Evolutionary conservation across 1,140 invertebrate genomes (phyloP), one percentile per base, ranked within the genome.

Genomic region (Mya arenaria): DNA sequence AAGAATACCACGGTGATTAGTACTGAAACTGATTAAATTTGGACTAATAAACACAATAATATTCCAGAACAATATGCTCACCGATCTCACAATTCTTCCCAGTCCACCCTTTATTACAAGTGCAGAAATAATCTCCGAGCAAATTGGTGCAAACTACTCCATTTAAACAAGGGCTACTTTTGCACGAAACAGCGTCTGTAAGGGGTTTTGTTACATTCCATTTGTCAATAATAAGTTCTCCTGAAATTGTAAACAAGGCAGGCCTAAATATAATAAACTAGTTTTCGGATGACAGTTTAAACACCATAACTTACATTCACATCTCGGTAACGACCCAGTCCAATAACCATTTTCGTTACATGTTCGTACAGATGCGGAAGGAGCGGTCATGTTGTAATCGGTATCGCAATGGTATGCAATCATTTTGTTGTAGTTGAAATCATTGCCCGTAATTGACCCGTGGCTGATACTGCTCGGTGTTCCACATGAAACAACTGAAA

Each of bases 401-500:
- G 0, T 56, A 17, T 55, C 25, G 36, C 69, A 72, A n/a, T 44
- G 52, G 52, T 72, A 72, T 0, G 32, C 28, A 13, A 72, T 34
- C 19, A 4, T 23, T 13, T 39, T 39, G 13, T 34, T 39, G 28
- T 72, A 56, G 3, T 44, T 72, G 23, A 55, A 72, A 34, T 72
- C 52, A 23, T 15, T 72, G n/a, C 69, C 69, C 10, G 69, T 28
- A 1, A 72, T 37, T 55, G 25, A n/a, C 3, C 69, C 69, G 25
- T 72, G 52, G 1, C 44, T 34, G 13, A 72, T 19, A 28, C 44
- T 34, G 25, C 69, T 58, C 15, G 69, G 69, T 17, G 5, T 44
- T 3, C 69, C 69, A 34, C 69, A 72, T 28, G 48, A 55, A 4
- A 72, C 69, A 34, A 58, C 69, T 72, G n/a, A n/a, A 48, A 62